A percentile compares a stretch with the other conserved stretches of the same genome.
Evolutionary conservation across 2,113 vertebrate species (phyloP).

Genomic region (Ammodytes marinus): DNA sequence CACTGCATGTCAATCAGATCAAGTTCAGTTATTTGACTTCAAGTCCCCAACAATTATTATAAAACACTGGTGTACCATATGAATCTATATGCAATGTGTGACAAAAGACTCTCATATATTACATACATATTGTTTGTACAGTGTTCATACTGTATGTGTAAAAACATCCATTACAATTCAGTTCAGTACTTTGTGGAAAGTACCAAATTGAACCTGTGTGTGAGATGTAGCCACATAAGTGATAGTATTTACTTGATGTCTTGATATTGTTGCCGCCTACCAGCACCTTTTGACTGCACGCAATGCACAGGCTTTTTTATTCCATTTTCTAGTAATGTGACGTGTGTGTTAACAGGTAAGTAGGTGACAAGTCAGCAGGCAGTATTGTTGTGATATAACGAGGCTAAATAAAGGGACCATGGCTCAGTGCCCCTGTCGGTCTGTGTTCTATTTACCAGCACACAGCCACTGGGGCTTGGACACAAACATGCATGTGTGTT

Average conservation of each 20-base stretch:
- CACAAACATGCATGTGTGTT: constrained; percentile 29
- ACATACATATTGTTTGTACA: neutral
- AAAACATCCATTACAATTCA: neutral
- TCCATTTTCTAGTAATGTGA: too few species aligned
- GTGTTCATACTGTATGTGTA: neutral
- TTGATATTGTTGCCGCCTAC: too few species aligned
- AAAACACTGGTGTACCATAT: neutral
- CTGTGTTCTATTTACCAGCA: constrained; percentile 48
- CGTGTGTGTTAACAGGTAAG: constrained; percentile 35
- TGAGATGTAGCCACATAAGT: neutral
- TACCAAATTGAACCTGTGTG: neutral
- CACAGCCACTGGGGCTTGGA: neutral
- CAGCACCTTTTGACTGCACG: too few species aligned
- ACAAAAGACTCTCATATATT: too few species aligned
- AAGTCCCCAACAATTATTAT: too few species aligned
- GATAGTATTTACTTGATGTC: too few species aligned
- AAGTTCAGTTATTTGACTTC: too few species aligned
- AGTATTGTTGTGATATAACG: constrained; percentile 20
- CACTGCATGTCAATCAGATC: too few species aligned
- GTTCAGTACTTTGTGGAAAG: neutral
- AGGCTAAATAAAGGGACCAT: constrained; percentile 35
- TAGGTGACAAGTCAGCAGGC: constrained; percentile 46
- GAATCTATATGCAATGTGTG: neutral
- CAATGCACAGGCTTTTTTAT: too few species aligned
- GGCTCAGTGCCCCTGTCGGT: neutral